Conservation (phyloP, 2,888 invertebrate species). For the Cerastis leucographa region DNA sequence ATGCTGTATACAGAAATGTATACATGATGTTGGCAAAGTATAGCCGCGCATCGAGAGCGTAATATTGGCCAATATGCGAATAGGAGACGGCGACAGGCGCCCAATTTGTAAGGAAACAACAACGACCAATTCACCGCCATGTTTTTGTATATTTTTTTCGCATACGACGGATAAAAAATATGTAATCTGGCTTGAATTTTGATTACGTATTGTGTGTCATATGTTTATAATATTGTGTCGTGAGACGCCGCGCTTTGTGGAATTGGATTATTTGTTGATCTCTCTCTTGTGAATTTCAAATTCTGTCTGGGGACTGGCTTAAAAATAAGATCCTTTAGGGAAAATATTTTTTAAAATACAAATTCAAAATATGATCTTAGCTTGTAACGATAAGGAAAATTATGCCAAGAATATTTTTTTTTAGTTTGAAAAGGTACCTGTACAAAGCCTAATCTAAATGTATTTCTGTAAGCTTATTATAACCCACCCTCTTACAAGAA, state of each 20-base stretch:
- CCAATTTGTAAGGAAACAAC: conserved; percentile 81
- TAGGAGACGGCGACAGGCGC: conserved; percentile 77
- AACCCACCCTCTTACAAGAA: conserved; percentile 5
- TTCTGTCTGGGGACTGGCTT: conserved; percentile 13
- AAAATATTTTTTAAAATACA: neutral
- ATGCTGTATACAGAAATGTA: conserved; percentile 55
- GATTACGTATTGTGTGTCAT: conserved; percentile 59
- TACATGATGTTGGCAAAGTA: conserved; percentile 66
- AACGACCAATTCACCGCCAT: conserved; percentile 69
- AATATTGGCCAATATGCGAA: conserved; percentile 81
- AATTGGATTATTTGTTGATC: conserved; percentile 49
- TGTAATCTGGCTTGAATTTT: conserved; percentile 64
- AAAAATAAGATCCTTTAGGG: neutral
- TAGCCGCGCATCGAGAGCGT: conserved; percentile 71
- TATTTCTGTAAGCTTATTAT: neutral
- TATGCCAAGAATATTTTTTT: neutral
- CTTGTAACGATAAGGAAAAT: conserved; percentile 8
- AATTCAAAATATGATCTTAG: neutral
- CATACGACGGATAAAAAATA: conserved; percentile 57
- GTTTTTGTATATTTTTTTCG: conserved; percentile 66
- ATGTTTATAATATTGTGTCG: conserved; percentile 53
- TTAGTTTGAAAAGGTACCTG: conserved; percentile 1
- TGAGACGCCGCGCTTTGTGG: conserved; percentile 22
- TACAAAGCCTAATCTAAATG: conserved; percentile 2
- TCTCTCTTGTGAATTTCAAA: conserved; percentile 32